phyloP scores from a whole-genome alignment of 2,797 vertebrate species.

The Melopsittacus undulatus region DNA sequence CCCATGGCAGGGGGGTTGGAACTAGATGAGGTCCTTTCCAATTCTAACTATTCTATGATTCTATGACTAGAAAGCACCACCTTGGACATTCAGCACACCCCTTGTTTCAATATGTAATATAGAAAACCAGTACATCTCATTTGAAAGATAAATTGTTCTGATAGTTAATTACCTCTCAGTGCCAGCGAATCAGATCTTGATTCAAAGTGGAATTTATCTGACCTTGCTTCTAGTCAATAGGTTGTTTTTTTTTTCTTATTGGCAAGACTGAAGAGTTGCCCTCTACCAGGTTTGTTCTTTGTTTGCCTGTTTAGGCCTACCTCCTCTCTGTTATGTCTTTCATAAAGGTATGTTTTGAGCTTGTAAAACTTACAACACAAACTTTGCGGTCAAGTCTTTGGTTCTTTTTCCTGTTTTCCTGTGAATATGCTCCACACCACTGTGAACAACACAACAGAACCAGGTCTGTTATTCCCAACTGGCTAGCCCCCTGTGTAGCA shows the following conservation, averaged over 20 bases:
- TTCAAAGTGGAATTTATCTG: background rate
- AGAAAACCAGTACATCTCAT: background rate
- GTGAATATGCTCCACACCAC: background rate
- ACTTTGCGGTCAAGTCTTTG: background rate
- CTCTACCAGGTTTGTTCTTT: background rate
- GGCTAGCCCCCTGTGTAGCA: rapidly evolving
- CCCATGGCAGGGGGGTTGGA: too few relatives aligned
- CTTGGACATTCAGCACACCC: background rate
- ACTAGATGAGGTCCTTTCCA: too few relatives aligned
- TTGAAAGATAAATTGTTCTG: background rate
- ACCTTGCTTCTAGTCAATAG: background rate
- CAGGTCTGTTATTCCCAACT: background rate
- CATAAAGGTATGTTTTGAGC: background rate
- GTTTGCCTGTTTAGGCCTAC: background rate
- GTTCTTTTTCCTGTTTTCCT: background rate
- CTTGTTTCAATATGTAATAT: background rate
- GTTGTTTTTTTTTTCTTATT: background rate
- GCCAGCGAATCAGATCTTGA: background rate
- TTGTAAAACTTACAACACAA: background rate
- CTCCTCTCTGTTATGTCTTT: background rate
- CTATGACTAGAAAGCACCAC: background rate
- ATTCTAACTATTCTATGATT: too few relatives aligned
- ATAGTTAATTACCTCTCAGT: background rate
- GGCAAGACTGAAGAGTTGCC: background rate
- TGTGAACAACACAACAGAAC: background rate